These are phyloP conservation scores for Lagopus leucura DNA, from an alignment of 2,113 vertebrate species.

Conservation along the genomic window DNA sequence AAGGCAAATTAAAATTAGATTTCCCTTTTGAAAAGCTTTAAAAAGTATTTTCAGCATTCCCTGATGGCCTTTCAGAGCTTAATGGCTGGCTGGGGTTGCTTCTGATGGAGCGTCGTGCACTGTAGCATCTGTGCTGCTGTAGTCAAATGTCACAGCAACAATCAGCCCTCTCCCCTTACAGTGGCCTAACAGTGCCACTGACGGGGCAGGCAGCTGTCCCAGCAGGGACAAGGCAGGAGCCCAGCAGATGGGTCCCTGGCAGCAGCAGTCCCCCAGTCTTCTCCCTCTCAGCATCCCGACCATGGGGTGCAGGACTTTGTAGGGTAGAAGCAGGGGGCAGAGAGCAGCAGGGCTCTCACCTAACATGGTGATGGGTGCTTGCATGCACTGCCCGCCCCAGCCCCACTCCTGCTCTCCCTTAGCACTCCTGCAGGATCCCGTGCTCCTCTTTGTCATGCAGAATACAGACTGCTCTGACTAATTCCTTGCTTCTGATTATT, in stretches of 20 bases:
- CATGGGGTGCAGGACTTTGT: fast-evolving
- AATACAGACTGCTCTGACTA: background rate
- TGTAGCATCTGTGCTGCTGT: background rate
- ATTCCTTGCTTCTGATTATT: background rate
- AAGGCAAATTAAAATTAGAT: background rate
- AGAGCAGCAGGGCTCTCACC: background rate
- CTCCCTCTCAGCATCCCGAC: background rate
- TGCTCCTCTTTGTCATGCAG: background rate
- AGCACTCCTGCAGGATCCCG: background rate
- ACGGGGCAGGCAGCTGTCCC: background rate
- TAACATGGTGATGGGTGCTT: background rate
- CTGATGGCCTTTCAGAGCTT: background rate
- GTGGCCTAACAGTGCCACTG: background rate
- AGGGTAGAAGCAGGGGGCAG: background rate
- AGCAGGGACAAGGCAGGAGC: background rate
- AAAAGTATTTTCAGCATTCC: background rate
- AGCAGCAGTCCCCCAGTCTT: background rate
- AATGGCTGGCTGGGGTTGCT: background rate
- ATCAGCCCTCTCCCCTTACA: background rate
- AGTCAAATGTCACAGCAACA: background rate
- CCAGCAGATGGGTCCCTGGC: too few relatives aligned
- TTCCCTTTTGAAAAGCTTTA: background rate
- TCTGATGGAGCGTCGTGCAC: background rate
- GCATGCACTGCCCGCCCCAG: fast-evolving
- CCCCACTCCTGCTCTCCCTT: background rate